Evolutionary conservation across 2,113 vertebrate genomes (phyloP).

Genomic region (Gymnarchus niloticus): DNA sequence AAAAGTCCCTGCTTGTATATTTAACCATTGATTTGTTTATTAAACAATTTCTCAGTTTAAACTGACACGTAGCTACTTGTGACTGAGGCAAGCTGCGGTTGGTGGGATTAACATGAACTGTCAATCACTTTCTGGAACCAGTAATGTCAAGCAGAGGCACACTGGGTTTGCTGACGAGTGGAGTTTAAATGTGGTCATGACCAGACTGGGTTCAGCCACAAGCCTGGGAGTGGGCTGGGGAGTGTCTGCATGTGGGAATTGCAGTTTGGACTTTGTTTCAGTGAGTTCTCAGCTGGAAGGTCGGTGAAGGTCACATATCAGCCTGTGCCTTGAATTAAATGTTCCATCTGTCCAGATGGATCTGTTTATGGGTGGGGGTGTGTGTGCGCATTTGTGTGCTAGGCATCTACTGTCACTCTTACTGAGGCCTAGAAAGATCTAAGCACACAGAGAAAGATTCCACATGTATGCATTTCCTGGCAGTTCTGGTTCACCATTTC

Average conservation of each 20-base stretch:
- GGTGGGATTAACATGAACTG: neutral
- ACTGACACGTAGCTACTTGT: neutral
- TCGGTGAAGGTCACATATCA: neutral
- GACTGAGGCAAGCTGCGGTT: neutral
- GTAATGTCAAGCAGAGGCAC: neutral
- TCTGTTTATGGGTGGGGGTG: neutral
- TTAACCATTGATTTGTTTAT: neutral
- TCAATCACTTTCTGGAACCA: neutral
- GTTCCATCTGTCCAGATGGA: neutral
- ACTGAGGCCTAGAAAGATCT: neutral
- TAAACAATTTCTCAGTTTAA: neutral
- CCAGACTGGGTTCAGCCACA: neutral
- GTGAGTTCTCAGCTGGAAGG: neutral
- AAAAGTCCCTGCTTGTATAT: neutral
- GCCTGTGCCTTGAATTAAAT: neutral
- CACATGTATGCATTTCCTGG: neutral
- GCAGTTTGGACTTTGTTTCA: no score
- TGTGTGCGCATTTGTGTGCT: neutral
- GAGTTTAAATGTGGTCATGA: neutral
- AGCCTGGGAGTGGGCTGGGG: neutral
- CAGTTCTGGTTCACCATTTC: neutral
- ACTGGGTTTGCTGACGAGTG: neutral
- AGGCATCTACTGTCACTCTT: neutral
- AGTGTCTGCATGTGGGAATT: neutral
- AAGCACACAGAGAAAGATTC: neutral